phyloP scores from a whole-genome alignment of 2,888 invertebrate species.

The Tinea pellionella region DNA sequence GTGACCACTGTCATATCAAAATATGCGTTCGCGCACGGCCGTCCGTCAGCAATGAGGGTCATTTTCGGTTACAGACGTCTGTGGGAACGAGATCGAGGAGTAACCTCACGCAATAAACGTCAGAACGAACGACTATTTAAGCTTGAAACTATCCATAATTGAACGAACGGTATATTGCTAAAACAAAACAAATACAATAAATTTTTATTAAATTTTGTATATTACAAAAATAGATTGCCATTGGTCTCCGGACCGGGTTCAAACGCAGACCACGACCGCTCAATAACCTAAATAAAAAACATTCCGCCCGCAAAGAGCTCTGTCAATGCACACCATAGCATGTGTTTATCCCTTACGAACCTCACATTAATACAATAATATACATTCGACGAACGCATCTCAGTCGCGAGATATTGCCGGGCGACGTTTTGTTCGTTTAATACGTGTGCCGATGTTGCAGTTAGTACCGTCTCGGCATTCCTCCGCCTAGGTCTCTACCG shows the following conservation, averaged over 20 bases:
- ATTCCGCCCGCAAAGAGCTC: no score
- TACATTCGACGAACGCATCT: background rate
- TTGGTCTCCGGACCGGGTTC: no score
- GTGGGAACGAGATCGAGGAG: background rate
- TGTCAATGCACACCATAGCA: background rate
- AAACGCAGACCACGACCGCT: no score
- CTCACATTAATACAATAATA: background rate
- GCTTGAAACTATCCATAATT: background rate
- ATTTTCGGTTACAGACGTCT: no score
- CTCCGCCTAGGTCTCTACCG: conserved; percentile 27
- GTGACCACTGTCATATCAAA: no score
- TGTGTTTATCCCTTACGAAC: background rate
- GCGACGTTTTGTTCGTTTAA: background rate
- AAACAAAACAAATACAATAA: no score
- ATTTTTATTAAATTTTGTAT: no score
- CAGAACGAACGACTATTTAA: background rate
- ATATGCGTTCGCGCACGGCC: no score
- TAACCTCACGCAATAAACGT: background rate
- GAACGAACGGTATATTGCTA: no score
- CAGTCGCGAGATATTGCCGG: background rate
- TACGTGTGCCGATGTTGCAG: background rate
- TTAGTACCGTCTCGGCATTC: conserved; percentile 15
- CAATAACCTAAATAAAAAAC: no score
- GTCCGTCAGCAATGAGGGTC: no score
- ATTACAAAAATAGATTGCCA: no score